Evolutionary conservation across 2,113 vertebrate genomes (phyloP).

Genomic region (Upupa epops): DNA sequence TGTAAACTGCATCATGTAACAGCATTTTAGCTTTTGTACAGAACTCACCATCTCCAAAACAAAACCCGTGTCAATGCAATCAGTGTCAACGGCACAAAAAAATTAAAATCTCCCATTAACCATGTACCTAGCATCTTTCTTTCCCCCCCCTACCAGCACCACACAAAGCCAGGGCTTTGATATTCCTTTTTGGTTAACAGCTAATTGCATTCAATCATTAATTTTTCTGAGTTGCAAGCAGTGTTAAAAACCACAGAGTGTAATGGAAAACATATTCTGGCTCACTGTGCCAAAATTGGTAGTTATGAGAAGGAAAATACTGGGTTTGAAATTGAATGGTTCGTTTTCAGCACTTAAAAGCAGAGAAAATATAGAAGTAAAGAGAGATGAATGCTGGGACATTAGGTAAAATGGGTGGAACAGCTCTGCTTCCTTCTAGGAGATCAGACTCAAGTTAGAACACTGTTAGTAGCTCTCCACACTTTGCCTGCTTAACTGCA

Average conservation of each 20-base stretch:
- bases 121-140: neutral
- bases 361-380: neutral
- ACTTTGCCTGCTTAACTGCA: constrained; percentile 9
- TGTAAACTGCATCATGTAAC: neutral
- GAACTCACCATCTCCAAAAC: neutral
- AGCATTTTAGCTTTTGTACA: neutral
- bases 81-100: neutral
- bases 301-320: neutral
- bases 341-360: neutral
- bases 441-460: neutral
- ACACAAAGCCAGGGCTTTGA: neutral
- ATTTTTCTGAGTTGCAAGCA: neutral
- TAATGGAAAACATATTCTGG: neutral
- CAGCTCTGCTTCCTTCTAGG: neutral
- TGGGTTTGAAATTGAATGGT: neutral
- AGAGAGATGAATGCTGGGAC: neutral
- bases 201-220: neutral
- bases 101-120: neutral
- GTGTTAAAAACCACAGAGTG: neutral
- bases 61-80: no score
- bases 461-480: neutral
- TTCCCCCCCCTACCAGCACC: neutral
- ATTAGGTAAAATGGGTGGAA: neutral
- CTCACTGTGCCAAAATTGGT: neutral
- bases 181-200: neutral